Base-by-base conservation (phyloP, 2,113 vertebrate genomes). In the Pelecanus crispus region DNA sequence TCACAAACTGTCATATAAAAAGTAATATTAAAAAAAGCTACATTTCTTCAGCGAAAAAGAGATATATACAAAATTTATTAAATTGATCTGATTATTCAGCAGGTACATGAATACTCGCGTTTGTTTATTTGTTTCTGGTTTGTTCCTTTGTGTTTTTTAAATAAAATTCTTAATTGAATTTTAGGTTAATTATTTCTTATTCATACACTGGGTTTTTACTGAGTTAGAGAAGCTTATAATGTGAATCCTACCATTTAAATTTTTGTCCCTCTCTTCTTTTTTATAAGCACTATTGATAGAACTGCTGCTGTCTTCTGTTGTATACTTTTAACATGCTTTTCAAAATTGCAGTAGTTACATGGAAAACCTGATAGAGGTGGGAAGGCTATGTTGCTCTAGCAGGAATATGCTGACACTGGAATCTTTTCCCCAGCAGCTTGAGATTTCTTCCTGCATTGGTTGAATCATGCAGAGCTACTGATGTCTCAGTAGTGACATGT, bases 401-500 rank as follows among this genome's bases (percentile, higher is more conserved):
- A n/a, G 63, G 40, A 90, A 53, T 66, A 22, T 59, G 75, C 88
- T 93, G 68, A 50, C 79, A 17, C n/a, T 14, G 8, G 50, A 72
- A 36, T 84, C 55, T 81, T 93, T 95, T 92, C 19, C 24, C 22
- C 32, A n/a, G 38, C 79, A 81, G 55, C 31, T 70, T 68, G 86
- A 91, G 75, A 50, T 83, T 83, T 94, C 56, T 92, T 96, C 53
- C 58, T 82, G 82, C 42, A 4, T 56, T 95, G 93, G 71, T 77
- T 67, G 81, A 72, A 86, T 91, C 72, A 20, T 49, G 40, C 28
- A 34, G 22, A 82, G 79, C 42, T 61, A 11, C 42, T 95, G 80
- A 78, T 88, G 75, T 94, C 93, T 85, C 66, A 7, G 17, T 62
- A 44, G 84, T 97, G 94, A 82, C 92, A 81, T 90, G 59, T 95